Conservation (phyloP, 2,888 invertebrate genomes). For the Rhorus exstirpatorius region DNA sequence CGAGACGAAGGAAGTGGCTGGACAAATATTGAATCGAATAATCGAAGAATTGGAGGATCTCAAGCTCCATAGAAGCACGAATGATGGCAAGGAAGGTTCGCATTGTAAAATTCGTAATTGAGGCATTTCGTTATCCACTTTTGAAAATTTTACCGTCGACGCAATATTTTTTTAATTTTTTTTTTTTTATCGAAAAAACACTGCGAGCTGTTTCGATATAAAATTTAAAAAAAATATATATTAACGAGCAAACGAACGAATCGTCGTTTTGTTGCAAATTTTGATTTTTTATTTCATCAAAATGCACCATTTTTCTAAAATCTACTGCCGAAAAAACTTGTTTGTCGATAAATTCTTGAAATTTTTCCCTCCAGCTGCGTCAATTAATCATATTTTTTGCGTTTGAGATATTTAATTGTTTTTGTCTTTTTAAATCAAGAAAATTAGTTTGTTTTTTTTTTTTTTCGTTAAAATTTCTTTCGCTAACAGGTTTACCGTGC, state of each 20-base stretch:
- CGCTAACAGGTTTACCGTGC: slow-evolving; percentile 69
- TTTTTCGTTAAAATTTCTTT: neutral
- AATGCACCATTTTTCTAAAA: too few species aligned
- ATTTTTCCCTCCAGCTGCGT: too few species aligned
- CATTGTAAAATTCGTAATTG: slow-evolving; percentile 53
- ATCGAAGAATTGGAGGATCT: slow-evolving; percentile 78
- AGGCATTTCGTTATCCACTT: too few species aligned
- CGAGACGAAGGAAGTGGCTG: slow-evolving; percentile 78
- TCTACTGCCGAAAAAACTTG: too few species aligned
- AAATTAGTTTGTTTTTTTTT: neutral
- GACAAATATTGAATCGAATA: slow-evolving; percentile 77
- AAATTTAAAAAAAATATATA: too few species aligned
- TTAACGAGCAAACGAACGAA: too few species aligned
- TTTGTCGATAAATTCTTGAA: too few species aligned
- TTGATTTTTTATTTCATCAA: too few species aligned
- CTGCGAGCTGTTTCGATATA: neutral
- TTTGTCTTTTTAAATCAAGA: neutral
- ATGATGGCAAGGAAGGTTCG: slow-evolving; percentile 77
- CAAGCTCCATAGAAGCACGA: slow-evolving; percentile 72
- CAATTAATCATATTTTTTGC: too few species aligned
- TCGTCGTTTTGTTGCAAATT: too few species aligned
- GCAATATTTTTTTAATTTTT: neutral
- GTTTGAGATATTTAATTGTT: too few species aligned
- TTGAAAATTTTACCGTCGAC: too few species aligned
- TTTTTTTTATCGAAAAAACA: neutral